Conservation (phyloP, 2,888 invertebrate genomes). For the Euzetes globulus region DNA sequence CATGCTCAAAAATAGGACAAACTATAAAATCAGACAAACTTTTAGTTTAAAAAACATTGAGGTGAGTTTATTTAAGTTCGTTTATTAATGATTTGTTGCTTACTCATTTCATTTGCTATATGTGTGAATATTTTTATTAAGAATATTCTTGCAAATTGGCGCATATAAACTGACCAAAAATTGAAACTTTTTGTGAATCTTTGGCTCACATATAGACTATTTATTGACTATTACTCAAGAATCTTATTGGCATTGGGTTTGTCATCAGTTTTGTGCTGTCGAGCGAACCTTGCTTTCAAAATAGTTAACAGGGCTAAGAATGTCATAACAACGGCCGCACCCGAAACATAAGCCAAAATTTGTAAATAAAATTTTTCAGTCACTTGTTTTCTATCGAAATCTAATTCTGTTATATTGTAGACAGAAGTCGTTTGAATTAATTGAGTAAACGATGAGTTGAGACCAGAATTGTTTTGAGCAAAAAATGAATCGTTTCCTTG, state of each 20-base stretch:
- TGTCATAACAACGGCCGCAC: constrained; percentile 32
- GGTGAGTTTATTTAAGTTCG: too few species aligned
- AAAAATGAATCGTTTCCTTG: constrained; percentile 1
- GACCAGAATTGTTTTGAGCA: not conserved
- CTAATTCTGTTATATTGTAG: not conserved
- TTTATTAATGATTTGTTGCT: too few species aligned
- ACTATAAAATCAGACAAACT: too few species aligned
- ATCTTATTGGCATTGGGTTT: not conserved
- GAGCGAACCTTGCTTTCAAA: constrained; percentile 4
- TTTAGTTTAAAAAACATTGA: too few species aligned
- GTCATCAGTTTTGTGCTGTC: not conserved
- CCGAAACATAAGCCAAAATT: constrained; percentile 26
- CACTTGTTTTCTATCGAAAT: not conserved
- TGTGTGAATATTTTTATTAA: too few species aligned
- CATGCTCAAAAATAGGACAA: too few species aligned
- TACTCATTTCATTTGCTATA: too few species aligned
- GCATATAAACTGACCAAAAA: too few species aligned
- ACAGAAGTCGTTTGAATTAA: not conserved
- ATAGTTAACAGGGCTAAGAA: constrained; percentile 23
- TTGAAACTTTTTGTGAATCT: too few species aligned
- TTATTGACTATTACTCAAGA: not conserved
- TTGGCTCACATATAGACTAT: not conserved
- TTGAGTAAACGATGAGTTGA: not conserved
- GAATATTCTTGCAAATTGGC: too few species aligned
- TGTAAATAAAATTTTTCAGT: constrained; percentile 20